A percentile compares a stretch with the other conserved stretches of the same genome.
Evolutionary conservation across 64 coral and sea anemone species (phyloP).

Genomic region (Montipora efflorescens): DNA sequence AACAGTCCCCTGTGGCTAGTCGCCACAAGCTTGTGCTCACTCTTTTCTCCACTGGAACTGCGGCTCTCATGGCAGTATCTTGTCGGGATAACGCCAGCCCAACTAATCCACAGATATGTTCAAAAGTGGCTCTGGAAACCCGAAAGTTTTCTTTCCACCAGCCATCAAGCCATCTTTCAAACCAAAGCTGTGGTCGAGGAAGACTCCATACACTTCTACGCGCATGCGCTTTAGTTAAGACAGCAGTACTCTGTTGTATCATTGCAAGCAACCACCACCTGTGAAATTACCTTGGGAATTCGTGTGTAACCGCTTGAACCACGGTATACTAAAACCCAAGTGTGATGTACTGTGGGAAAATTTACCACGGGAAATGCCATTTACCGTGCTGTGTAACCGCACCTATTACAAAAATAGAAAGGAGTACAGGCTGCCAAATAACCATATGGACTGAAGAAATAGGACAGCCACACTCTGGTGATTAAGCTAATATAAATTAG

Average conservation of each 20-base stretch:
- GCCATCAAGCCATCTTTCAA: slow-evolving; percentile 58
- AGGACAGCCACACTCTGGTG: too few species aligned
- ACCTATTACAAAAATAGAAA: too few species aligned
- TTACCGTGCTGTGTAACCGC: too few species aligned
- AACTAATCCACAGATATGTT: slow-evolving; percentile 61
- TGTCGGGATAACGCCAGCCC: slow-evolving; percentile 8
- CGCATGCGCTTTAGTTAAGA: neutral
- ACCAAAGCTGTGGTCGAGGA: slow-evolving; percentile 62
- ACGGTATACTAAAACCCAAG: slow-evolving; percentile 28
- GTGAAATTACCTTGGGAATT: slow-evolving; percentile 48
- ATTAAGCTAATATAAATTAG: too few species aligned
- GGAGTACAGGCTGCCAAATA: too few species aligned
- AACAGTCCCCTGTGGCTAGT: slow-evolving; percentile 46
- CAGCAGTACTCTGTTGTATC: slow-evolving; percentile 50
- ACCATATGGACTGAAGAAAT: too few species aligned
- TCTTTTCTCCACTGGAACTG: slow-evolving; percentile 30
- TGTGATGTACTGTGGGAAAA: slow-evolving; percentile 49
- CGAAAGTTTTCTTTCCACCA: slow-evolving; percentile 56
- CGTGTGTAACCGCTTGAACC: slow-evolving; percentile 34
- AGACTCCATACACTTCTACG: slow-evolving; percentile 26
- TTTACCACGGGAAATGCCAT: neutral
- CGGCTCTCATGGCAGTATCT: slow-evolving; percentile 27
- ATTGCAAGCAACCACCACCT: slow-evolving; percentile 40
- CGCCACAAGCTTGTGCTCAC: slow-evolving; percentile 12
- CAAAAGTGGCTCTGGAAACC: slow-evolving; percentile 46